Evolutionary conservation across 2,113 vertebrate species (phyloP), one percentile per base, ranked within the genome.

Genomic region (Leucoraja erinaceus): DNA sequence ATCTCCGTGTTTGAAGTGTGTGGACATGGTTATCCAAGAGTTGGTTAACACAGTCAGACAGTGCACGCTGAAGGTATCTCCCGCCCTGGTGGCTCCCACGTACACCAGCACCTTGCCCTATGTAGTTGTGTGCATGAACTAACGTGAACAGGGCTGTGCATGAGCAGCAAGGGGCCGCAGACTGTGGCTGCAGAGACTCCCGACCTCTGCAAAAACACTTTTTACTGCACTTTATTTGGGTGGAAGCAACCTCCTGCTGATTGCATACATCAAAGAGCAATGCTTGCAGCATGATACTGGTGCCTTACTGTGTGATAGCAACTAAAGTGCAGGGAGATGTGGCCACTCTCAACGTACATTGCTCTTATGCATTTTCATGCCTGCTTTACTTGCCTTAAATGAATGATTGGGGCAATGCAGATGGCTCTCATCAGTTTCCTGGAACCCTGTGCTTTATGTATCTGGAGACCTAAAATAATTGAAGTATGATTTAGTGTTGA

Each of bases 1-100:
- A 96, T 98, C 97, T 94, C 98, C 98, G 59, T 99, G 98, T 95
- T 97, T 99, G 95, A 99, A 98, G 94, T 99, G 98, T 66, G 98
- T 99, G 95, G 98, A 99, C 95, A 95, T 99, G 94, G 98, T 99
- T 94, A 97, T 99, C 95, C 97, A 97, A 94, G 98, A 99, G 95
- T 95, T 99, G 94, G 98, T 98, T 93, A 97, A 96, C 92, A 98
- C 98, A 94, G 96, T 99, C 95, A 96, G 97, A 95, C 98, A 99
- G 96, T 98, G 98, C 96, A 97, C 97, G 93, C 95, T 95, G 93
- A 99, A 99, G 98, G 98, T 99, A 98, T 92, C 66, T 20, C 54
- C 47, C 54, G 31, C 66, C 63, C 33, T n/a, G 63, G 66, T 28
- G 90, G 63, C 31, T 92, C 38, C 38, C 31, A 33, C 47, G 54